Evolutionary conservation across 2,113 vertebrate genomes (phyloP).

Genomic region (Burhinus bistriatus): DNA sequence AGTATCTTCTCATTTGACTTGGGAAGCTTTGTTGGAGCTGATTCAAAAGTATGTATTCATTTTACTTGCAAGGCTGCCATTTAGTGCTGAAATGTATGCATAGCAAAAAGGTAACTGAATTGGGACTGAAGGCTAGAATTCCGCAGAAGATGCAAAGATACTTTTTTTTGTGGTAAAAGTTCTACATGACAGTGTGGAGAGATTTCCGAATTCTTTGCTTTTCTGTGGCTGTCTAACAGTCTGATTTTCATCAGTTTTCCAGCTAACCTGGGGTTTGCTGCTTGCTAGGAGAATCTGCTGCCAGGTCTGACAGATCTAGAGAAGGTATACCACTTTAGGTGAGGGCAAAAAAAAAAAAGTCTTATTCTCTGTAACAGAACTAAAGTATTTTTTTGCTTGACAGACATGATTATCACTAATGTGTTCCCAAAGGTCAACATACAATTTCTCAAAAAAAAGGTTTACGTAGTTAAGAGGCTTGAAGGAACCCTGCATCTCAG

Average conservation of each 20-base stretch:
- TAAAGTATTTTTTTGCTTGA: not conserved
- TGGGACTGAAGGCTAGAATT: too few species aligned
- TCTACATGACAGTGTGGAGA: not conserved
- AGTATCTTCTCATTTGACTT: not conserved
- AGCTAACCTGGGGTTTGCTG: not conserved
- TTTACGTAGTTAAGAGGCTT: not conserved
- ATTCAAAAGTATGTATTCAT: not conserved
- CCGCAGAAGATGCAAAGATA: not conserved
- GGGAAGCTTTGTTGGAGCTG: not conserved
- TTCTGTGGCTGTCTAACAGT: not conserved
- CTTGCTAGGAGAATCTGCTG: not conserved
- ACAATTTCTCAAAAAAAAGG: not conserved
- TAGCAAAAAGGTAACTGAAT: too few species aligned
- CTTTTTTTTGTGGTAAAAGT: not conserved
- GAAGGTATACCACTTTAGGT: not conserved
- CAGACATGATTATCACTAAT: not conserved
- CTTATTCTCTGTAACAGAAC: not conserved
- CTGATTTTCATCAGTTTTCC: not conserved
- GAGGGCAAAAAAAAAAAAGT: too few species aligned
- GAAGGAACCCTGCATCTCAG: not conserved
- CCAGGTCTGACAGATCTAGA: not conserved
- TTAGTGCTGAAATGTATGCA: too few species aligned
- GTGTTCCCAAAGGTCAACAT: fast-evolving
- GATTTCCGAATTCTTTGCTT: not conserved
- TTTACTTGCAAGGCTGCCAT: not conserved